phyloP scores from a whole-genome alignment of 1,140 invertebrate genomes.

The Bactericera cockerelli region DNA sequence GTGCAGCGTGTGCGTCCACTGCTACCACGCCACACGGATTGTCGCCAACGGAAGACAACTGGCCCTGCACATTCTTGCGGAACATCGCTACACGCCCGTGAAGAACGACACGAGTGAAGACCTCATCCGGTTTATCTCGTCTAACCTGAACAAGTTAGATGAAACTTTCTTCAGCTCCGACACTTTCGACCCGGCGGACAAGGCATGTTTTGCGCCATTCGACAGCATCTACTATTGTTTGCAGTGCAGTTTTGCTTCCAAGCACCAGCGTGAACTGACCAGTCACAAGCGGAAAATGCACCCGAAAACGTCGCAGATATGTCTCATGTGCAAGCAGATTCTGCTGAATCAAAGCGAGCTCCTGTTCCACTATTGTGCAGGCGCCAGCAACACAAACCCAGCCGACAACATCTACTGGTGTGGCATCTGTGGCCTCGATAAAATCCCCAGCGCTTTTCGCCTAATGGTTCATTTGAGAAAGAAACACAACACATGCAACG shows the following conservation, averaged over 20 bases:
- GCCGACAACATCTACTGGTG: constrained; percentile 47
- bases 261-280: constrained; percentile 63
- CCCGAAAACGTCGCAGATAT: constrained; percentile 57
- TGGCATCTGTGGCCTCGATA: constrained; percentile 52
- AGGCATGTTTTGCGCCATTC: constrained; percentile 32
- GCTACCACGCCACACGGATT: constrained; percentile 64
- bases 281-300: constrained; percentile 70
- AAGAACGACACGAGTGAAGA: constrained; percentile 52
- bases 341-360: constrained; percentile 74
- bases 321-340: constrained; percentile 69
- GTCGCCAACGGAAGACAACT: constrained; percentile 65
- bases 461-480: constrained; percentile 72
- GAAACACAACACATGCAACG: constrained; percentile 64
- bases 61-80: constrained; percentile 53
- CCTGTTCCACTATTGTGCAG: constrained; percentile 67
- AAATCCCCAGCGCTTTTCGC: constrained; percentile 63
- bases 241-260: constrained; percentile 57
- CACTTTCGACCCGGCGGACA: constrained; percentile 41
- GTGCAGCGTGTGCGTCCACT: constrained; percentile 55
- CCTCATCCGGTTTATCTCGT: constrained; percentile 46
- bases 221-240: constrained; percentile 62
- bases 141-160: constrained; percentile 41
- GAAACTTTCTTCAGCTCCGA: constrained; percentile 51
- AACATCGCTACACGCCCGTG: constrained; percentile 55
- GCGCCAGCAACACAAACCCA: constrained; percentile 39